Base-by-base conservation (phyloP, 2,888 invertebrate species). In the Napeogenes sylphis region DNA sequence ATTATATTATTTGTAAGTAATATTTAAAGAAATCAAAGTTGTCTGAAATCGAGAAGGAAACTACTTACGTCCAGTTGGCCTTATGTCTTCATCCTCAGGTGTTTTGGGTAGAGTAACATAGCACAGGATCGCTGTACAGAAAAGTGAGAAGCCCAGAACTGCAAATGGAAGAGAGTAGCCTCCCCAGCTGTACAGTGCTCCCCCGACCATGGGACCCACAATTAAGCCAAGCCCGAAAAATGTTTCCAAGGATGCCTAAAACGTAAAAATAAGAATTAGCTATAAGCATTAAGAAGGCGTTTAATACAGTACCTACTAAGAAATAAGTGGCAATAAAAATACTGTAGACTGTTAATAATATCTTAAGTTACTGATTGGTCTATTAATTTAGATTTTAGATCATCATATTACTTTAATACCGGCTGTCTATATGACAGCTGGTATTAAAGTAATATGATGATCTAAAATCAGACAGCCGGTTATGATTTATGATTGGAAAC, bases 141-240 rank as follows among this genome's bases (percentile, higher is more conserved):
- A 94, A 0, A 97, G 87, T 0, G 94, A 91, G 0, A 92, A 92
- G 0, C 97, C 97, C 68, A 96, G 91, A 0, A 96, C 94, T 0
- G 94, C 94, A 75, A 97, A 97, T 0, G 97, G 97, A 4, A 95
- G 91, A 0, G 93, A 92, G 79, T 95, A 97, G 0, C 96, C 96
- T 2, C 96, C 96, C 8, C 93, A 75, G 78, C 93, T 92, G 79
- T 95, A 98, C 0, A 98, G 90, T 0, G 95, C 94, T 0, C 97
- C 97, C 0, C 98, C 98, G 10, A 98, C 92, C 0, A 96, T 96
- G 0, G 98, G 98, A 0, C 98, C 98, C 0, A 96, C 95, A 64
- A 98, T 97, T 63, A 98, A 91, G 1, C 93, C 98, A 74, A 93
- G 92, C 0, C 98, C 98, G 79, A 97, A 97, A 82, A 96, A 97